A percentile compares a stretch with the other conserved stretches of the same genome.
phyloP scores from a whole-genome alignment of 2,797 vertebrate genomes.

The Syngnathus acus region DNA sequence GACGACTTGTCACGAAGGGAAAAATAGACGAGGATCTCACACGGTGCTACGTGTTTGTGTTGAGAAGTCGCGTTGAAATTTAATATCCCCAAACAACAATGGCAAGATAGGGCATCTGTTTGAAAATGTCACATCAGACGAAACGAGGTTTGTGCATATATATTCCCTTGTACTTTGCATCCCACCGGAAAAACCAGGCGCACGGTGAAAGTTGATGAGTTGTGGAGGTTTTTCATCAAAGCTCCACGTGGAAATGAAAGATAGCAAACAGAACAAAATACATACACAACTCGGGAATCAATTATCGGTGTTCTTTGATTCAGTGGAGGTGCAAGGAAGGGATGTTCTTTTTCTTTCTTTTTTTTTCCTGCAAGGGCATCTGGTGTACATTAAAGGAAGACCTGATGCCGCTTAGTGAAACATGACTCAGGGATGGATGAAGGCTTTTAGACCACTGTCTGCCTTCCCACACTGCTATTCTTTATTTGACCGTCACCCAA shows the following conservation, averaged over 20 bases:
- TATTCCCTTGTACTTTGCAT: slow-evolving; percentile 40
- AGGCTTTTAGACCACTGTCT: slow-evolving; percentile 55
- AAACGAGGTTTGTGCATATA: slow-evolving; percentile 54
- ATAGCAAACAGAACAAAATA: slow-evolving; percentile 17
- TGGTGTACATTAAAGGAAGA: slow-evolving; percentile 66
- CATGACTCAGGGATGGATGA: slow-evolving; percentile 66
- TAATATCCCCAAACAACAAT: slow-evolving; percentile 44
- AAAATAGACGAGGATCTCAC: background rate
- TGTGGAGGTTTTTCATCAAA: slow-evolving; percentile 39
- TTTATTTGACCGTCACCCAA: slow-evolving; percentile 69
- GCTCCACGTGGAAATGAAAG: slow-evolving; percentile 14
- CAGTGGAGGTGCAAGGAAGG: slow-evolving; percentile 2
- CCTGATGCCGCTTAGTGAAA: slow-evolving; percentile 63
- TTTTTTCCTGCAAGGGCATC: slow-evolving; percentile 51
- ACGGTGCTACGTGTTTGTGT: background rate
- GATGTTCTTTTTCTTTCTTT: slow-evolving; percentile 11
- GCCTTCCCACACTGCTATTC: slow-evolving; percentile 63
- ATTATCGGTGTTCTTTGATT: slow-evolving; percentile 15
- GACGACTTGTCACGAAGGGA: background rate
- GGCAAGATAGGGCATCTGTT: slow-evolving; percentile 44
- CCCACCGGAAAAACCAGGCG: slow-evolving; percentile 38
- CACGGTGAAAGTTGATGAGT: slow-evolving; percentile 13
- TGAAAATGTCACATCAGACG: slow-evolving; percentile 63
- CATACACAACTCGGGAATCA: slow-evolving; percentile 23
- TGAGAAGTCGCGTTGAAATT: slow-evolving; percentile 24